phyloP scores from a whole-genome alignment of 2,797 vertebrate species.

The Typhlichthys subterraneus region DNA sequence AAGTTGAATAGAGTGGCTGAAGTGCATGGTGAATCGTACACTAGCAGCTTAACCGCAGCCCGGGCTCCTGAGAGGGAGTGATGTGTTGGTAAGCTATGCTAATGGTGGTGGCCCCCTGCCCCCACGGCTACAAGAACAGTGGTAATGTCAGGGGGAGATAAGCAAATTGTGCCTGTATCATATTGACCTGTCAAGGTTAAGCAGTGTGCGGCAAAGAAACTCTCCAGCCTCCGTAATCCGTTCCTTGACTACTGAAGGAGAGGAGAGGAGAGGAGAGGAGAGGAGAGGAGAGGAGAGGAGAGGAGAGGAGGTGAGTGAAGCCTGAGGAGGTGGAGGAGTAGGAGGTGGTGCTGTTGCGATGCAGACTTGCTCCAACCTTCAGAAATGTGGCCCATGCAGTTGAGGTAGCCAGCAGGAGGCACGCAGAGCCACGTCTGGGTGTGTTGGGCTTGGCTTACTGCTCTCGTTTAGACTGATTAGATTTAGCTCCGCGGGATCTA shows the following conservation, averaged over 20 bases:
- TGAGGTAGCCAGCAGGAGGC: conserved; percentile 50
- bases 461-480: conserved; percentile 77
- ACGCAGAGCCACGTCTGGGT: conserved; percentile 35
- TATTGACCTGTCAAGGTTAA: conserved; percentile 86
- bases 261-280: conserved; percentile 19
- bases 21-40: neutral
- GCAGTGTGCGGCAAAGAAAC: conserved; percentile 63
- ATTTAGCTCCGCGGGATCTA: conserved; percentile 80
- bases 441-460: conserved; percentile 61
- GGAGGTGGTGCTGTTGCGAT: conserved; percentile 24
- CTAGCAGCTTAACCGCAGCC: conserved; percentile 19
- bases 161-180: conserved; percentile 81
- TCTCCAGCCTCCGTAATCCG: conserved; percentile 42
- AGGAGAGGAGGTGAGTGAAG: no score
- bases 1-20: no score
- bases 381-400: conserved; percentile 38
- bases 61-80: conserved; percentile 45
- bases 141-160: conserved; percentile 81
- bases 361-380: conserved; percentile 28
- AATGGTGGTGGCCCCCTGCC: conserved; percentile 69
- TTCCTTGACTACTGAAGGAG: conserved; percentile 48
- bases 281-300: neutral
- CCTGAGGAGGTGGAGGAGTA: conserved; percentile 5
- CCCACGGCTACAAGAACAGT: conserved; percentile 70
- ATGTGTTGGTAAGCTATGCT: conserved; percentile 77